Evolutionary conservation across 2,888 invertebrate genomes (phyloP).

Genomic region (Chymomyza caudatula): DNA sequence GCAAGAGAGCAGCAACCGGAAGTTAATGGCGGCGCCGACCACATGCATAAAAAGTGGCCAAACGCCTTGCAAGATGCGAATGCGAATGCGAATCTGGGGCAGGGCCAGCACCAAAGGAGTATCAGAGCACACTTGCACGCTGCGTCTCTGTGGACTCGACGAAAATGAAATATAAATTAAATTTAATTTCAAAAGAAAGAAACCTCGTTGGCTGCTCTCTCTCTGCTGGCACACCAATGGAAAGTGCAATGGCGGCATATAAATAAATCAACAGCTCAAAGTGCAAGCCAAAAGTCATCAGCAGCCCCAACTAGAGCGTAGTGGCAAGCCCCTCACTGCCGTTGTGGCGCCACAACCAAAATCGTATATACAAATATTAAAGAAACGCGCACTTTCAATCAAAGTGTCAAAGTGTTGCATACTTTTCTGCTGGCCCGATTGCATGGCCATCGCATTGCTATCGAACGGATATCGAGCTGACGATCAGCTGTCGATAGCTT

Average conservation of each 20-base stretch:
- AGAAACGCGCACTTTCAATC: no score
- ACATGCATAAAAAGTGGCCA: conserved; percentile 54
- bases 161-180: conserved; percentile 67
- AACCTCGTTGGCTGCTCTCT: conserved; percentile 34
- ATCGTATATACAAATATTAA: no score
- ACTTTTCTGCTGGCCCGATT: no score
- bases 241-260: conserved; percentile 24
- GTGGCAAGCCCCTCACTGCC: no score
- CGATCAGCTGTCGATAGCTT: no score
- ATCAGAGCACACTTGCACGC: neutral
- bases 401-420: neutral
- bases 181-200: conserved; percentile 60
- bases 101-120: neutral
- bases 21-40: conserved; percentile 31
- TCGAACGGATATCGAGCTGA: no score
- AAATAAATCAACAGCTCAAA: conserved; percentile 60
- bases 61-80: conserved; percentile 3
- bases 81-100: neutral
- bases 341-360: no score
- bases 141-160: conserved; percentile 14
- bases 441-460: no score
- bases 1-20: neutral
- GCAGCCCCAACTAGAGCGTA: neutral
- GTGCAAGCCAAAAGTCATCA: conserved; percentile 52
- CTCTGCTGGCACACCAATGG: neutral